Evolutionary conservation across 1,140 invertebrate genomes (phyloP).

Genomic region (Brachionus paranguensis): DNA sequence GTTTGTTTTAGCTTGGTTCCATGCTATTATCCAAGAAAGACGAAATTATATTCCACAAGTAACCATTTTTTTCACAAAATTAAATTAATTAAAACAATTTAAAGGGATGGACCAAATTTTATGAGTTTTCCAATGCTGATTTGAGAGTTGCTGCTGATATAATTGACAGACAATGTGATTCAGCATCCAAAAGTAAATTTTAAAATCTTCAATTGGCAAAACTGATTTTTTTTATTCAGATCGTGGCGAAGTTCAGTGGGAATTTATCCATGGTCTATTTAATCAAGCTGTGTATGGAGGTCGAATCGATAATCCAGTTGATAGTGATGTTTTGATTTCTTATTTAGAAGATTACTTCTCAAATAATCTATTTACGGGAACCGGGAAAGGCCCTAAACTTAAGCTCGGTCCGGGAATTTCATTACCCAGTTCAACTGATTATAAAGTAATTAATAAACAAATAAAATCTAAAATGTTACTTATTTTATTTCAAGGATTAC

Average conservation of each 20-base stretch:
- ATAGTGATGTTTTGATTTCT: conserved; percentile 66
- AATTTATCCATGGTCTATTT: conserved; percentile 70
- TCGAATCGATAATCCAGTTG: conserved; percentile 73
- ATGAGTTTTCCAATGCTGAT: conserved; percentile 81
- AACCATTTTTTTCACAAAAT: conserved; percentile 7
- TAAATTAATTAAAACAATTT: neutral
- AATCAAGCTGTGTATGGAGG: conserved; percentile 81
- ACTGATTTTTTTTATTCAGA: neutral
- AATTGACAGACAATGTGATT: conserved; percentile 60
- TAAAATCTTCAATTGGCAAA: neutral
- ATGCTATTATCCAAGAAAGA: conserved; percentile 79
- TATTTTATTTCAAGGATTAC: conserved; percentile 59
- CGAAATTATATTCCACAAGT: conserved; percentile 73
- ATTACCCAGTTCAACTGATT: conserved; percentile 54
- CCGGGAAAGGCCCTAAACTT: conserved; percentile 52
- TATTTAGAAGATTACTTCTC: conserved; percentile 72
- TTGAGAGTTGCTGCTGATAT: conserved; percentile 70
- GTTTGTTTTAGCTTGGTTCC: conserved; percentile 72
- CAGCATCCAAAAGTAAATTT: conserved; percentile 42
- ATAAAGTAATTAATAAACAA: conserved; percentile 51
- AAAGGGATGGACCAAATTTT: conserved; percentile 75
- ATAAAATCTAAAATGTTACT: no score
- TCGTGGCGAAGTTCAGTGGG: conserved; percentile 62
- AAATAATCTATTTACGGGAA: conserved; percentile 54
- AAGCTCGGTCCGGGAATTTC: conserved; percentile 27